Conservation (phyloP, 2,113 vertebrate genomes). For the Narcine bancroftii region DNA sequence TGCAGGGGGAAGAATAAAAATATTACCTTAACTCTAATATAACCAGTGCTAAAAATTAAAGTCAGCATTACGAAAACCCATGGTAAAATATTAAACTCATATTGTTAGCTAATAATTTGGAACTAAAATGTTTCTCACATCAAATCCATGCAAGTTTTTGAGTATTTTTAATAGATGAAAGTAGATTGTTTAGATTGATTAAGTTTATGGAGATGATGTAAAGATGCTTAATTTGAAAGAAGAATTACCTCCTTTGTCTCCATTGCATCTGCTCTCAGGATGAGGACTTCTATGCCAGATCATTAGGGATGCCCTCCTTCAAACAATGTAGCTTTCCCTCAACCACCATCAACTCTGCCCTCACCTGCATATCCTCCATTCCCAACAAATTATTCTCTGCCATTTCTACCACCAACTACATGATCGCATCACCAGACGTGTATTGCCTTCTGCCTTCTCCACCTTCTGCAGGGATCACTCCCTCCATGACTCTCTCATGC, state of each 20-base stretch:
- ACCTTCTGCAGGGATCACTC: too few species aligned
- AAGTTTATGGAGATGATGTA: neutral
- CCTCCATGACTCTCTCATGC: too few species aligned
- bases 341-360: too few species aligned
- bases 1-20: conserved; percentile 29
- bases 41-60: conserved; percentile 21
- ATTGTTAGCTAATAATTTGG: neutral
- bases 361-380: too few species aligned
- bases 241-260: neutral
- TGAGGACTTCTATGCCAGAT: too few species aligned
- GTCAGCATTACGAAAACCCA: neutral
- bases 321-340: too few species aligned
- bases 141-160: neutral
- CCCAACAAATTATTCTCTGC: too few species aligned
- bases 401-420: too few species aligned
- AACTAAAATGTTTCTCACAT: neutral
- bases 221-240: neutral
- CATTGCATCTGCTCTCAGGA: too few species aligned
- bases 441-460: too few species aligned
- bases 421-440: too few species aligned
- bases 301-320: too few species aligned
- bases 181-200: neutral
- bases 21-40: neutral
- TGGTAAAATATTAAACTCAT: neutral
- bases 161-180: conserved; percentile 2